Percentiles rank a stretch among this genome's conserved stretches.
phyloP scores from a whole-genome alignment of 2,113 vertebrate species.

The Hemibagrus wyckioides region DNA sequence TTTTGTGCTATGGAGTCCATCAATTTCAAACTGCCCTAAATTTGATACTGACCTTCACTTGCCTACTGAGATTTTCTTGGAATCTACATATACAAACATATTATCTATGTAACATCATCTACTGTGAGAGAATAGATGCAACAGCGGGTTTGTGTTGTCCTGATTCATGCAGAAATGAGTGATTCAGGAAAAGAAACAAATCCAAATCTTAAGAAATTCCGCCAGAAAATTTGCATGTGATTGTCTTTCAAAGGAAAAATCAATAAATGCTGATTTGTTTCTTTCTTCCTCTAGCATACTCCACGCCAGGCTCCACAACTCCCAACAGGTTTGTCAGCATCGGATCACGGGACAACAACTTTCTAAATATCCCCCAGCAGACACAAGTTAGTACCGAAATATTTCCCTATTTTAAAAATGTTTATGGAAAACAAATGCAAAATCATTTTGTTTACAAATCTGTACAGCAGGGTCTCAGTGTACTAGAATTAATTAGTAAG shows the following conservation, averaged over 20 bases:
- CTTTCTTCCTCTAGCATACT: slow-evolving; percentile 80
- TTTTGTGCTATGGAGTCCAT: slow-evolving; percentile 54
- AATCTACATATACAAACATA: not conserved
- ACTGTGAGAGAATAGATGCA: not conserved
- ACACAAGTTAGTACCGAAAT: slow-evolving; percentile 79
- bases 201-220: not conserved
- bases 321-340: slow-evolving; percentile 99
- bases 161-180: not conserved
- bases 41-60: slow-evolving; percentile 47
- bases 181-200: not conserved
- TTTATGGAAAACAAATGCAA: not conserved
- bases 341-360: slow-evolving; percentile 99
- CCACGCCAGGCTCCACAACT: slow-evolving; percentile 94
- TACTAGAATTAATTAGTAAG: not conserved
- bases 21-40: slow-evolving; percentile 61
- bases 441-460: not conserved
- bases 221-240: too few species aligned
- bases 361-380: slow-evolving; percentile 97
- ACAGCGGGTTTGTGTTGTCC: not conserved
- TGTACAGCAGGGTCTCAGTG: not conserved
- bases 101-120: not conserved
- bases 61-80: not conserved
- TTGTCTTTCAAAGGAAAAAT: not conserved
- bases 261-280: slow-evolving; percentile 10
- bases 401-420: not conserved